Percentiles rank a stretch among this genome's conserved stretches.
These are phyloP conservation scores for Glaucidium brasilianum DNA, from an alignment of 2,113 vertebrate genomes.

Conservation along the genomic window DNA sequence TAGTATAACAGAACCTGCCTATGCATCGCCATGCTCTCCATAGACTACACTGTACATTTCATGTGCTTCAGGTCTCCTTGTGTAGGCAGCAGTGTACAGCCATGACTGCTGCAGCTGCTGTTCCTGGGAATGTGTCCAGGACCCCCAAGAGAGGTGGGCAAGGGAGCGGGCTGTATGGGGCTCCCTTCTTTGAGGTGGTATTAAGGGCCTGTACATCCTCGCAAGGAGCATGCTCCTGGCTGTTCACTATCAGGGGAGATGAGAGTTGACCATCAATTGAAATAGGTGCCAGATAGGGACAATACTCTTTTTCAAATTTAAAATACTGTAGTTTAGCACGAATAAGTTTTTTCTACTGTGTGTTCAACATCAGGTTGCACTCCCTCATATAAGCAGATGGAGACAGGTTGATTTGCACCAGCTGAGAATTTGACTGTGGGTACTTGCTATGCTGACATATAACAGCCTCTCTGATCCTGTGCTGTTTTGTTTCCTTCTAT, in stretches of 20 bases:
- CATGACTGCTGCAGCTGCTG: not conserved
- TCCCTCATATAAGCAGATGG: not conserved
- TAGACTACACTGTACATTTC: not conserved
- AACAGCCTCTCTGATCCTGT: not conserved
- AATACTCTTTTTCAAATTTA: not conserved
- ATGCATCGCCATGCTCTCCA: not conserved
- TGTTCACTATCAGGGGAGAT: not conserved
- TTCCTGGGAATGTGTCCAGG: not conserved
- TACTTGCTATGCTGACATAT: not conserved
- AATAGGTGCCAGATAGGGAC: not conserved
- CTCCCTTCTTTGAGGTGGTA: not conserved
- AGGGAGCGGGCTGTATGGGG: not conserved
- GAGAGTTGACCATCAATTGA: not conserved
- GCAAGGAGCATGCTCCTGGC: not conserved
- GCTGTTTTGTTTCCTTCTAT: not conserved
- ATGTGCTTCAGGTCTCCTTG: not conserved
- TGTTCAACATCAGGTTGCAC: not conserved
- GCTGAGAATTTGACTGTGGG: not conserved
- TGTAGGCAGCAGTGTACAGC: not conserved
- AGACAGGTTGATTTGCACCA: not conserved
- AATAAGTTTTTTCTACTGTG: not conserved
- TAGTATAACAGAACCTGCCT: not conserved
- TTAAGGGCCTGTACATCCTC: not conserved
- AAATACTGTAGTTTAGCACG: not conserved
- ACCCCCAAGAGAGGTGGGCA: accelerated